A percentile compares a stretch with the other conserved stretches of the same genome.
phyloP scores from a whole-genome alignment of 2,113 vertebrate genomes.

The Oxyura jamaicensis region DNA sequence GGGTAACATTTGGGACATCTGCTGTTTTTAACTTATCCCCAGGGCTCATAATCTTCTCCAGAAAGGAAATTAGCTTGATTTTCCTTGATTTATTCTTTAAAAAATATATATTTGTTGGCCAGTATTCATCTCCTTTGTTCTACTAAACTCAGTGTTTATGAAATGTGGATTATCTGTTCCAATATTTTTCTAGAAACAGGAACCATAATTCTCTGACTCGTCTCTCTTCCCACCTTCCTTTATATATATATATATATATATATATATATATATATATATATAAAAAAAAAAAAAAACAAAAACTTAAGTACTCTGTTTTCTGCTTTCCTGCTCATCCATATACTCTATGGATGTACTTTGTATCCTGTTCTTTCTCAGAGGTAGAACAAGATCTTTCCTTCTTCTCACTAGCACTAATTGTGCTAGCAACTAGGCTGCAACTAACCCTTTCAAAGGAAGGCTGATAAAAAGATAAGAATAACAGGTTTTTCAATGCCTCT shows the following conservation, averaged over 20 bases:
- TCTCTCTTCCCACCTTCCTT: neutral
- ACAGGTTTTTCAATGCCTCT: neutral
- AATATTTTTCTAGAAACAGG: constrained; percentile 44
- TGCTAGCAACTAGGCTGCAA: constrained; percentile 5
- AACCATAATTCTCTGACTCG: neutral
- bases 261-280: too few relatives aligned
- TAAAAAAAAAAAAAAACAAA: neutral
- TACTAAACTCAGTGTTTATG: constrained; percentile 1
- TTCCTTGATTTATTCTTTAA: constrained; percentile 33
- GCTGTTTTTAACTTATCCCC: constrained; percentile 33
- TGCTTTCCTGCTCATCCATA: constrained; percentile 16
- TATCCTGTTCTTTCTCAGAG: constrained; percentile 16
- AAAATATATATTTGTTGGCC: constrained; percentile 50
- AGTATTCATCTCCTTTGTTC: constrained; percentile 45
- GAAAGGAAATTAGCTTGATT: constrained; percentile 38
- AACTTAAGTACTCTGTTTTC: neutral
- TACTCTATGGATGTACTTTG: neutral
- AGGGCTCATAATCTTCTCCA: constrained; percentile 38
- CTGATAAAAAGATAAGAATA: constrained; percentile 49
- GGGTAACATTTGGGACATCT: constrained; percentile 7
- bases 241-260: too few relatives aligned
- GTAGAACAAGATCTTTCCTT: constrained; percentile 29
- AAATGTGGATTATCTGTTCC: constrained; percentile 23
- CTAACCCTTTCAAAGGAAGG: constrained; percentile 35
- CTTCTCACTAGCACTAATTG: constrained; percentile 18